phyloP scores from a whole-genome alignment of 2,888 invertebrate genomes.

The Trissoscelio sp. region DNA sequence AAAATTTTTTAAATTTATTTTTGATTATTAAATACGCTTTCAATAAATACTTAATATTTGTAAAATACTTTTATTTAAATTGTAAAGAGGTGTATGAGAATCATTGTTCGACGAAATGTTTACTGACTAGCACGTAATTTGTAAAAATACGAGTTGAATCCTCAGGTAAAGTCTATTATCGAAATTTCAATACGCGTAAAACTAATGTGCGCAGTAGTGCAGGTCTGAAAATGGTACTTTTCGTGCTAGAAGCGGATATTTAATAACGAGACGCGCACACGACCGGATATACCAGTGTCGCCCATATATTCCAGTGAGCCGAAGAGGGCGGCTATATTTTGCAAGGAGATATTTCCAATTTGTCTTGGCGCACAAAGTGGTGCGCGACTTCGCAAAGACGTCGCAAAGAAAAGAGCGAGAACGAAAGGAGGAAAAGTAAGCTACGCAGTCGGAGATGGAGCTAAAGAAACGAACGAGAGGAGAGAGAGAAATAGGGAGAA shows the following conservation, averaged over 20 bases:
- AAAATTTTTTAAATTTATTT: too few relatives aligned
- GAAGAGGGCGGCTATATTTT: conserved; percentile 73
- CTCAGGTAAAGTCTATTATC: conserved; percentile 54
- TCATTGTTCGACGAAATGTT: conserved; percentile 15
- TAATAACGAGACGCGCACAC: conserved; percentile 78
- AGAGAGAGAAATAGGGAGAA: conserved; percentile 72
- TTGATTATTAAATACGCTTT: too few relatives aligned
- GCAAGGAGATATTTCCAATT: conserved; percentile 82
- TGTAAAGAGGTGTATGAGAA: background rate
- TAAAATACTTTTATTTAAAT: background rate
- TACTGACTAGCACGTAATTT: conserved; percentile 25
- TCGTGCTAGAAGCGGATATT: conserved; percentile 75
- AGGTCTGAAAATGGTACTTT: conserved; percentile 61
- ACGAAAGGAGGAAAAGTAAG: conserved; percentile 57
- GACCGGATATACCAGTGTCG: conserved; percentile 78
- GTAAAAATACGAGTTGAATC: conserved; percentile 9
- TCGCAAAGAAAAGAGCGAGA: conserved; percentile 63
- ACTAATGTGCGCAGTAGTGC: conserved; percentile 38
- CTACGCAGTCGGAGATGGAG: conserved; percentile 46
- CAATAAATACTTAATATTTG: too few relatives aligned
- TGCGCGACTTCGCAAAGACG: conserved; percentile 71
- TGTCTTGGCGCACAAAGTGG: conserved; percentile 81
- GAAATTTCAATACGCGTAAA: conserved; percentile 47
- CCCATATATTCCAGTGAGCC: conserved; percentile 76
- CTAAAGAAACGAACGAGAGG: conserved; percentile 50